Evolutionary conservation across 2,113 vertebrate species (phyloP).

Genomic region (Calonectris borealis): DNA sequence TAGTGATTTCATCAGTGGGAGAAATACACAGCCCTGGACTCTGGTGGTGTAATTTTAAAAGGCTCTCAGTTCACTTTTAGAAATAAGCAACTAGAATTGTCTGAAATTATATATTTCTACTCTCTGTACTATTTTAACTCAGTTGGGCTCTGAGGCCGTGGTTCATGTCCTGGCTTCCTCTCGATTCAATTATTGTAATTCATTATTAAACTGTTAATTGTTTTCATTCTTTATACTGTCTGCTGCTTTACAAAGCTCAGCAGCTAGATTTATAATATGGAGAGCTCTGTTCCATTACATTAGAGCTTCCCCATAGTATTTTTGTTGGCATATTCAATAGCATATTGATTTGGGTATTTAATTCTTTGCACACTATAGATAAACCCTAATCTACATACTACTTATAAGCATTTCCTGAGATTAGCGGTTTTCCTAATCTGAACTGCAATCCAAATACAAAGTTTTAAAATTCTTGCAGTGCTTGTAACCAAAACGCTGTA

Average conservation of each 20-base stretch:
- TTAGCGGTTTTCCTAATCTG: not conserved
- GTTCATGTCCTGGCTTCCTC: constrained; percentile 10
- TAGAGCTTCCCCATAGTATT: not conserved
- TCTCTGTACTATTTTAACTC: constrained; percentile 1
- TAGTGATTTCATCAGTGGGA: constrained; percentile 31
- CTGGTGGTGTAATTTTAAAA: not conserved
- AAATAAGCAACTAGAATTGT: constrained; percentile 15
- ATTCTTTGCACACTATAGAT: not conserved
- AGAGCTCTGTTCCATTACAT: not conserved
- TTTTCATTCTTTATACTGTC: constrained; percentile 24
- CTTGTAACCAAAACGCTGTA: not conserved
- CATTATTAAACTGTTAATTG: constrained; percentile 54
- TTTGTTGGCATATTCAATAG: not conserved
- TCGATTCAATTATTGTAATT: constrained; percentile 29
- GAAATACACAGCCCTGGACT: constrained; percentile 6
- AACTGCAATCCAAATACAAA: not conserved
- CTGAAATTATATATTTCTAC: constrained; percentile 40
- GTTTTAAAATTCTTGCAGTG: not conserved
- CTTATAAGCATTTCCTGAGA: not conserved
- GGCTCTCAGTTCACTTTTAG: constrained; percentile 31
- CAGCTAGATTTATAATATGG: not conserved
- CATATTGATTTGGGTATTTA: not conserved
- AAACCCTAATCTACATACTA: not conserved
- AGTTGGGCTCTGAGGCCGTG: not conserved
- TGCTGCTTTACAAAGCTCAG: constrained; percentile 30